Conservation (phyloP, 2,113 vertebrate genomes). For the Peromyscus californicus region DNA sequence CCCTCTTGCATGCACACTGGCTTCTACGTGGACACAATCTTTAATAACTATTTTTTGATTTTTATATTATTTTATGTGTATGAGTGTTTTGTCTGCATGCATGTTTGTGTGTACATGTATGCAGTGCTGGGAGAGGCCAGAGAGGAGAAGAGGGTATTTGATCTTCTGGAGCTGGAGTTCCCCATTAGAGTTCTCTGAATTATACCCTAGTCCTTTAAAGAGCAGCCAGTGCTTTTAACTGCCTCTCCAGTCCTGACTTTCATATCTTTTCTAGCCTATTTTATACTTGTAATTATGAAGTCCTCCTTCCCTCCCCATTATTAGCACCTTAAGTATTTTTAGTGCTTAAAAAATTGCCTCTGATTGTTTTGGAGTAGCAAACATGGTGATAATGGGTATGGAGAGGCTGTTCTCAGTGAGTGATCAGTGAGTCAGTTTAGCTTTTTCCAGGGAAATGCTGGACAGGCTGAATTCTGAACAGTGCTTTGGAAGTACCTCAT, state of each 20-base stretch:
- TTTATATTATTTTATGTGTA: not conserved
- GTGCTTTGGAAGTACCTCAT: not conserved
- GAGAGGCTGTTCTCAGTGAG: not conserved
- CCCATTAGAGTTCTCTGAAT: not conserved
- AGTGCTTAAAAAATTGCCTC: not conserved
- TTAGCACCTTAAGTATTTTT: not conserved
- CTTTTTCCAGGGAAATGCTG: conserved; percentile 7
- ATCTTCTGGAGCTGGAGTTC: not conserved
- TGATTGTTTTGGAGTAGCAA: conserved; percentile 33
- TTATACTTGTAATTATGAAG: not conserved
- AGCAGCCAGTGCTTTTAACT: not conserved
- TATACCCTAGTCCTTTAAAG: not conserved
- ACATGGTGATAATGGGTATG: not conserved
- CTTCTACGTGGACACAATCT: not conserved
- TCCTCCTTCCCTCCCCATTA: not conserved
- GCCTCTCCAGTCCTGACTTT: not conserved
- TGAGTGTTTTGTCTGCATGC: not conserved
- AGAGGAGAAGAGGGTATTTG: not conserved
- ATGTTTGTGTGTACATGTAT: not conserved
- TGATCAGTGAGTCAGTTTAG: not conserved
- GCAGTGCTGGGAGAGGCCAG: not conserved
- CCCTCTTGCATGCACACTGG: not conserved
- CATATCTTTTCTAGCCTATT: not conserved
- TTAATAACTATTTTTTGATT: not conserved
- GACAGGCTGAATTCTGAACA: not conserved